Evolutionary conservation across 2,888 invertebrate species (phyloP), one percentile per base, ranked within the genome.

Genomic region (Anoplius nigerrimus): DNA sequence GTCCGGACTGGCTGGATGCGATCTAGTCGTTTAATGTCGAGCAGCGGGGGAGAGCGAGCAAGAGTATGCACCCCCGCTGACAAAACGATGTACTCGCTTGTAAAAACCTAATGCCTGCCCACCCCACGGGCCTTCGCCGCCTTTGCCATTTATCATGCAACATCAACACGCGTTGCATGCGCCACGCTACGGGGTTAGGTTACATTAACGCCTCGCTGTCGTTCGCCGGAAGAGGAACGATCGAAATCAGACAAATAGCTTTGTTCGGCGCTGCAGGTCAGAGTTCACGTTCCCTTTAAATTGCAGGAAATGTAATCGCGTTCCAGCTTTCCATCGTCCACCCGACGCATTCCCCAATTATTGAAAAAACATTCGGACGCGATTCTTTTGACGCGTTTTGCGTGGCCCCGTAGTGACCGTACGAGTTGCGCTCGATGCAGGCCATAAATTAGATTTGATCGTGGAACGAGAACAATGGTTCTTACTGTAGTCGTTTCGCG

Each of bases 21-120:
- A 66, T 66, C 69, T 66, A 71, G 72, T 66, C 68, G 69, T 73
- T 79, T 75, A 72, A 76, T 54, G 52, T 58, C 13, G 27, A 57
- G 52, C 21, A 20, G 20, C 59, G 21, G 16, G 18, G 13, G 18
- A 20, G 16, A 42, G 43, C 18, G 22, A 27, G 42, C n/a, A 22
- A 18, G n/a, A 18, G 24, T 24, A 16, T 20, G 24, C 53, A 34
- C 43, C 27, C 15, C 61, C 43, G 20, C 45, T 34, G 34, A 34
- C 46, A 20, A 43, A 59, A 45, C 4, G 51, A 56, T 34, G 52
- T 55, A 45, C 18, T 46, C 24, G 59, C n/a, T 20, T 22, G 24
- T 53, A 63, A 71, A 68, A 63, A 57, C 55, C 46, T 76, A 72
- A 78, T 66, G 59, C 58, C n/a, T 45, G 18, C 13, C 58, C 24